Percentiles rank a stretch among this genome's conserved stretches.
Evolutionary conservation across 2,888 invertebrate genomes (phyloP).

Genomic region (Lycocerus yunnanus): DNA sequence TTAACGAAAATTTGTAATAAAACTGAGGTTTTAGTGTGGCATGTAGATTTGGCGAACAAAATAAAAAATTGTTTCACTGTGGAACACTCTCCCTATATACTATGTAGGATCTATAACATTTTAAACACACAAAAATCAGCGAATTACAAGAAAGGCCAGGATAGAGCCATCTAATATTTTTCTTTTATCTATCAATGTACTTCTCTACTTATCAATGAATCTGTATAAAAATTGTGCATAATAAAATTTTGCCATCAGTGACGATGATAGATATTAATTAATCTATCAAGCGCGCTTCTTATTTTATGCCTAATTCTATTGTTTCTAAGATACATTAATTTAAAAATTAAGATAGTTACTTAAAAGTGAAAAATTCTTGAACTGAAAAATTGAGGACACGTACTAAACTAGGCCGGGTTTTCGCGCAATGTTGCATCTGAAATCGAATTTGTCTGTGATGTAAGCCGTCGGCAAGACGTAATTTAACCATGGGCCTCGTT

Average conservation of each 20-base stretch:
- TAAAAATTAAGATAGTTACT: background rate
- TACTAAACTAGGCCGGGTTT: constrained; percentile 54
- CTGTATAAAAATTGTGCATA: background rate
- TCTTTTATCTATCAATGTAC: too few relatives aligned
- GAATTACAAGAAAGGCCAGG: too few relatives aligned
- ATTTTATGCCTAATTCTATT: background rate
- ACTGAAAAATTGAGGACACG: constrained; percentile 40
- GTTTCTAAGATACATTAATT: background rate
- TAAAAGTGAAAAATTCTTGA: constrained; percentile 14
- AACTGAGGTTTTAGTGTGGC: too few relatives aligned
- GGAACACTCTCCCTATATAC: too few relatives aligned
- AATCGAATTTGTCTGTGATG: constrained; percentile 50
- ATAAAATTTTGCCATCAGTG: background rate
- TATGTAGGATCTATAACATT: too few relatives aligned
- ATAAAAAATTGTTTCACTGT: too few relatives aligned
- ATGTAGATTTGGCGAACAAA: too few relatives aligned
- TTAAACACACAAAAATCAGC: too few relatives aligned
- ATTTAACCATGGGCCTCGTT: constrained; percentile 37
- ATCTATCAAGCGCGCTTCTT: background rate
- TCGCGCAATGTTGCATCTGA: constrained; percentile 54
- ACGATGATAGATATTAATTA: background rate
- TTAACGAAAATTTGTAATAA: too few relatives aligned
- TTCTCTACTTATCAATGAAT: too few relatives aligned
- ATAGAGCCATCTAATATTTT: too few relatives aligned
- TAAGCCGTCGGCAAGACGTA: constrained; percentile 41